Conservation (phyloP, 1,140 invertebrate species). For the Palaemon carinicauda region DNA sequence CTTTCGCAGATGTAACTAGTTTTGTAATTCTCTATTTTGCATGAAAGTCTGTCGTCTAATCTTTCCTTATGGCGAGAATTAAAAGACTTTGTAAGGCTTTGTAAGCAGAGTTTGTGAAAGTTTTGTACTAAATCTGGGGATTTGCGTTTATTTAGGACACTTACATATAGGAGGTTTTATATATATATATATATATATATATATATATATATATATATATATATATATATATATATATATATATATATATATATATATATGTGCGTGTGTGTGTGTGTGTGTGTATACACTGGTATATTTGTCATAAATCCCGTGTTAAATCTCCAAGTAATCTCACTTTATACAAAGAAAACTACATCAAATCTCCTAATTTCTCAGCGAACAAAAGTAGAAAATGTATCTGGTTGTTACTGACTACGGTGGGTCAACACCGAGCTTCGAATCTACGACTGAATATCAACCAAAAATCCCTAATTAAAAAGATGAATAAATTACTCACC, state of each 20-base stretch:
- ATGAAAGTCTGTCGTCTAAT: neutral
- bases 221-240: neutral
- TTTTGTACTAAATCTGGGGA: neutral
- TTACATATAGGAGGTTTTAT: neutral
- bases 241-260: neutral
- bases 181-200: neutral
- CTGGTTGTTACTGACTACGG: too few species aligned
- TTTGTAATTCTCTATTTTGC: too few species aligned
- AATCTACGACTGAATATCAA: too few species aligned
- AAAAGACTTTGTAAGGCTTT: neutral
- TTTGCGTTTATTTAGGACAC: neutral
- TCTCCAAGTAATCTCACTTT: too few species aligned
- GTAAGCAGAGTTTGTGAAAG: neutral
- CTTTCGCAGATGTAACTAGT: too few species aligned
- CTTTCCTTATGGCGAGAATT: too few species aligned
- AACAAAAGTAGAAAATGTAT: too few species aligned
- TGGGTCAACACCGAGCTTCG: too few species aligned
- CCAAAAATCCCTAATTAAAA: too few species aligned
- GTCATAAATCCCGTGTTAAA: too few species aligned
- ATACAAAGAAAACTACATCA: neutral
- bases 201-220: neutral
- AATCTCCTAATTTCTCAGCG: neutral
- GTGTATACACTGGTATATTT: neutral
- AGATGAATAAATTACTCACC: neutral
- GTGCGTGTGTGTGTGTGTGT: neutral